Evolutionary conservation across 1,140 invertebrate species (phyloP), one percentile per base, ranked within the genome.

Genomic region (Drosophila quadrilineata): DNA sequence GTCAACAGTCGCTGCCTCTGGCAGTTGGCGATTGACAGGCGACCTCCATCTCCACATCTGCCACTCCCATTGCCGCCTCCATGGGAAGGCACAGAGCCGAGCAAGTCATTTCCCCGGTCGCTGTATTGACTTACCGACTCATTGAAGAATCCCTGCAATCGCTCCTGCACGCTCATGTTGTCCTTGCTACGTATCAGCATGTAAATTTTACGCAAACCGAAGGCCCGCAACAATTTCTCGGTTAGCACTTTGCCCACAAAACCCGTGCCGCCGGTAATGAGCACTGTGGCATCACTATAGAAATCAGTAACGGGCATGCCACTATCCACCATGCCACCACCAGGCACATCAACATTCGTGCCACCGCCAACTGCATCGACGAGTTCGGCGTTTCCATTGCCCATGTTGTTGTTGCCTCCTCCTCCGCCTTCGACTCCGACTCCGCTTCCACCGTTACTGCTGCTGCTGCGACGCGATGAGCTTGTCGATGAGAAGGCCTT

Each of bases 181-280:
- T 94, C 94, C 89, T 98, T 97, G 4, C 93, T 91, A 63, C 97
- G 91, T 67, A 98, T 93, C 46, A 98, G 90, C 43, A 97, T 75
- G 87, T 96, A 98, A 48, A 98, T 93, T 71, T 90, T 93, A 40
- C 93, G 91, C 8, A 98, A 71, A 24, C 93, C 92, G 10, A 94
- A 93, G 88, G 95, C 93, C 64, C 95, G 91, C 10, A 98, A 91
- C n/a, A 98, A 88, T 90, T 98, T 98, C 89, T 98, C 96, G 10
- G 97, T 92, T 3, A 98, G 90, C 16, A 96, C 94, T 90, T 97
- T 97, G 2, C 96, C 96, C 85, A 98, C 92, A 87, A 98, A 98
- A 2, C 96, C 96, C 0, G 95, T 96, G 1, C 93, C 93, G 14
- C 94, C 94, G 38, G 92, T 93, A 46, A 93, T 91, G 35, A 93